Evolutionary conservation across 2,113 vertebrate genomes (phyloP).

Genomic region (Pionites leucogaster): DNA sequence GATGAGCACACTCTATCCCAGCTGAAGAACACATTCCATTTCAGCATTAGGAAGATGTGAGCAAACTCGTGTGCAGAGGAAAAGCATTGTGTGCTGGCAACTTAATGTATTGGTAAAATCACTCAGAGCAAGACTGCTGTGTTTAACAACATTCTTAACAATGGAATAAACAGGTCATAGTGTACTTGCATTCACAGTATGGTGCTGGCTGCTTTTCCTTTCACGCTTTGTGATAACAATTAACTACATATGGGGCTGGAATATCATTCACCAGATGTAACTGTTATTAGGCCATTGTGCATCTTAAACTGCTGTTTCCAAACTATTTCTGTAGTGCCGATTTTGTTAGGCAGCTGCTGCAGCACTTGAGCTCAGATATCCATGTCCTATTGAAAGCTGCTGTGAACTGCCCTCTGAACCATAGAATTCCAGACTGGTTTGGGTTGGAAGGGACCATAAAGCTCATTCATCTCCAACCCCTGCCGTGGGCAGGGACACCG

Average conservation of each 20-base stretch:
- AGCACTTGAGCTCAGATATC: neutral
- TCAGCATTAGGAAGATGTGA: neutral
- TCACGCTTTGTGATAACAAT: neutral
- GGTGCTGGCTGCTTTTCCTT: neutral
- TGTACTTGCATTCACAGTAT: neutral
- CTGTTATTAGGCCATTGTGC: neutral
- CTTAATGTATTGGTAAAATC: neutral
- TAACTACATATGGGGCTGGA: neutral
- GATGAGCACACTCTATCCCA: neutral
- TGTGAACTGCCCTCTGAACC: neutral
- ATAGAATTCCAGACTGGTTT: neutral
- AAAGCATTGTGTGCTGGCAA: neutral
- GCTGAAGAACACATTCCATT: neutral
- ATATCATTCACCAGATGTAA: neutral
- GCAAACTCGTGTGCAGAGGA: neutral
- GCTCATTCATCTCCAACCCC: neutral
- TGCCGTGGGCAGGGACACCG: fast-evolving
- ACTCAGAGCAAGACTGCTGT: neutral
- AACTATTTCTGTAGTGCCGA: neutral
- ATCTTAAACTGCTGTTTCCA: neutral
- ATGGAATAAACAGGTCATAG: neutral
- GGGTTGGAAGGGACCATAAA: neutral
- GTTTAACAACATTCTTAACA: neutral
- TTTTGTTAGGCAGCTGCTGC: neutral
- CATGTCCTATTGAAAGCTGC: neutral